Conservation (phyloP, 2,797 vertebrate species). For the Antrozous pallidus region DNA sequence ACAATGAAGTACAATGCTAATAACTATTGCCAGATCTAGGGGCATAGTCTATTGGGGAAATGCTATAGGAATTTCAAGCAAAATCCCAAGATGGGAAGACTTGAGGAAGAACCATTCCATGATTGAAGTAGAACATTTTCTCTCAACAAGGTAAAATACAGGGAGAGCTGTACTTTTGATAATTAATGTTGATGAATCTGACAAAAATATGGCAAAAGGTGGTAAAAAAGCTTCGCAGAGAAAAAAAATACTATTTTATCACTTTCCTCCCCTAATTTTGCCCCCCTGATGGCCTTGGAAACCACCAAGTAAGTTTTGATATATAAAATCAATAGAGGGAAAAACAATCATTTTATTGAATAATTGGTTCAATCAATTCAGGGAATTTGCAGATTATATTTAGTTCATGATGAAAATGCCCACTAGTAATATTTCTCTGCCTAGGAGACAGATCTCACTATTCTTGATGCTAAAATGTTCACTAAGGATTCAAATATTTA, state of each 20-base stretch:
- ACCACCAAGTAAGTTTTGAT: neutral
- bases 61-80: neutral
- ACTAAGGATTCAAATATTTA: neutral
- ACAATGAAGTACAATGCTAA: neutral
- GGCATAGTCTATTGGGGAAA: rapidly evolving
- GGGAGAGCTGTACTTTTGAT: neutral
- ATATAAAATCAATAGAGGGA: neutral
- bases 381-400: neutral
- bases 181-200: neutral
- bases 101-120: neutral
- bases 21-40: neutral
- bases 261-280: neutral
- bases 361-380: neutral
- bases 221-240: neutral
- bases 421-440: neutral
- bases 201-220: neutral
- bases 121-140: neutral
- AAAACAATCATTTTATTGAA: neutral
- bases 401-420: neutral
- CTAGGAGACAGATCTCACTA: neutral
- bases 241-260: neutral
- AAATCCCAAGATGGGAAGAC: neutral
- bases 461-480: neutral
- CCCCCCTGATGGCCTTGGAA: neutral
- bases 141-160: neutral